Evolutionary conservation across 2,888 invertebrate genomes (phyloP), one percentile per base, ranked within the genome.

Genomic region (Apodemia mormo): DNA sequence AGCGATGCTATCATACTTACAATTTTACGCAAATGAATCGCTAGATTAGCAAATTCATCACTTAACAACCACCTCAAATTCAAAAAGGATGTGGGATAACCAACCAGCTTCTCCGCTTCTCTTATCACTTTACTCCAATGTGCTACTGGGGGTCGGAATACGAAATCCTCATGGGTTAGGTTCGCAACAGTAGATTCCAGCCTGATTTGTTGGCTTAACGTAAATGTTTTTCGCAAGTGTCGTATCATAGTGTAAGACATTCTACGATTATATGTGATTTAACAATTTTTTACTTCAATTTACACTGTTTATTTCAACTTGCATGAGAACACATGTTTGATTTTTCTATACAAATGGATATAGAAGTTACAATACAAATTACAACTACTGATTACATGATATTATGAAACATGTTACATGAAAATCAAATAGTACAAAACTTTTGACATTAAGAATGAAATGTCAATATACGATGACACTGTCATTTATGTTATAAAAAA

Each of bases 31-130:
- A 94, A 86, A 84, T 94, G 93, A 89, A 93, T 87, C 61, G 94
- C 94, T 79, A 94, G 86, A 90, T 95, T 95, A 72, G 94, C 94
- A 80, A 95, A 94, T 91, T 95, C 95, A 82, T 95, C 95, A 83
- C 94, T 94, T 76, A 94, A 90, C 79, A 94, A 85, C 95, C 95
- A 95, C 85, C 94, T 88, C 79, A 94, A 87, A 82, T 94, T 94
- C 92, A 94, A 94, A 79, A 94, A 94, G 73, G 94, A 94, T 82
- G 95, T 94, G 75, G 95, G 94, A 86, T 95, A 90, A 77, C 94
- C 92, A 69, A 93, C 94, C 75, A 94, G 89, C 76, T 92, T 93
- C 74, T 94, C 94, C 61, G 94, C 94, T 81, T 93, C 93, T 78
- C 86, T 88, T 56, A 93, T 90, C 79, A 92, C 85, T 84, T 90